Evolutionary conservation across 1,140 invertebrate genomes (phyloP).

Genomic region (Psilanteris sp.): DNA sequence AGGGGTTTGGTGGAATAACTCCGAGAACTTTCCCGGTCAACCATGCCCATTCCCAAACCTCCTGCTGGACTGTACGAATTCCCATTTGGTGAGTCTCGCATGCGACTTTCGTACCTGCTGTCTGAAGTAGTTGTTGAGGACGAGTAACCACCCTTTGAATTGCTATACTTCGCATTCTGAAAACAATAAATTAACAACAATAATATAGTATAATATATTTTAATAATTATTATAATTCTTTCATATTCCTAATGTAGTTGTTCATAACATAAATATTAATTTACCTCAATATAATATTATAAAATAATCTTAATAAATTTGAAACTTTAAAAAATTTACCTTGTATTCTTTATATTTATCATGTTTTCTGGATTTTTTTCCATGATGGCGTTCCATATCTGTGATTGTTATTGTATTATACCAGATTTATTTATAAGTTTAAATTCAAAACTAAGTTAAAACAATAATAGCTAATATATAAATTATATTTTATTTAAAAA

Average conservation of each 20-base stretch:
- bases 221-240: too few relatives aligned
- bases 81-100: constrained; percentile 87
- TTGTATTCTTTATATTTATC: constrained; percentile 30
- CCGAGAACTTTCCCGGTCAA: constrained; percentile 84
- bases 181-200: constrained; percentile 43
- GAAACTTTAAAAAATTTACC: constrained; percentile 17
- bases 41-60: constrained; percentile 81
- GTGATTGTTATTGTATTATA: too few relatives aligned
- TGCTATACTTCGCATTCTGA: constrained; percentile 88
- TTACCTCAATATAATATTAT: too few relatives aligned
- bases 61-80: constrained; percentile 85
- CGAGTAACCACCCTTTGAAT: constrained; percentile 84
- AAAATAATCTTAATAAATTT: too few relatives aligned
- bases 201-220: too few relatives aligned
- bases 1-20: constrained; percentile 88
- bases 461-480: too few relatives aligned
- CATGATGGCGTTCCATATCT: constrained; percentile 30
- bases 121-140: constrained; percentile 79
- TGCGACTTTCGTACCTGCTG: constrained; percentile 82
- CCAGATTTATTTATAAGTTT: too few relatives aligned
- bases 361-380: constrained; percentile 28
- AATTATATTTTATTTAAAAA: too few relatives aligned
- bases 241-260: too few relatives aligned
- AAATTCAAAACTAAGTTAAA: too few relatives aligned
- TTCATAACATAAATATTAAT: too few relatives aligned